phyloP scores from a whole-genome alignment of 2,888 invertebrate genomes.

The Stegophylla sp. region DNA sequence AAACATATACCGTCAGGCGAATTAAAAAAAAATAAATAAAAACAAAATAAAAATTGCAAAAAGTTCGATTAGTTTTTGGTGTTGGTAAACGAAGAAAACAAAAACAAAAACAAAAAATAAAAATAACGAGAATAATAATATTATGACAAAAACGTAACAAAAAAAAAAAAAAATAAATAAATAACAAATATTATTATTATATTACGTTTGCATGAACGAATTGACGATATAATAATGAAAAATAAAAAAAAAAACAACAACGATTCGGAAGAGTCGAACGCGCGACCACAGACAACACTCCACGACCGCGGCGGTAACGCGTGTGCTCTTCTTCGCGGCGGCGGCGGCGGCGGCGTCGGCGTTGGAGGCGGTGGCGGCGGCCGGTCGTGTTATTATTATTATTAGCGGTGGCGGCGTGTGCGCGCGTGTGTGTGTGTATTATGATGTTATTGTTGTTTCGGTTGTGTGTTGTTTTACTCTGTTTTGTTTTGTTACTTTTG shows the following conservation, averaged over 20 bases:
- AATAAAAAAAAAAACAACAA: no score
- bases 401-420: background rate
- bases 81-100: background rate
- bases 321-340: slow-evolving; percentile 43
- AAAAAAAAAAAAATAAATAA: no score
- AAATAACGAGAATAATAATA: background rate
- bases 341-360: background rate
- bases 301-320: slow-evolving; percentile 49
- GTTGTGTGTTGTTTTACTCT: background rate
- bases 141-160: background rate
- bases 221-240: no score
- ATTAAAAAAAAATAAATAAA: no score
- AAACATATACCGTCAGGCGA: no score
- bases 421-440: background rate
- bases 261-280: background rate
- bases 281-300: slow-evolving; percentile 49
- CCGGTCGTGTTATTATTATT: background rate
- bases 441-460: background rate
- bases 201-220: no score
- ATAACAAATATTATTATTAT: no score
- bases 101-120: background rate
- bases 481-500: background rate
- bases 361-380: slow-evolving; percentile 6
- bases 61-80: no score
- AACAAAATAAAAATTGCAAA: no score